A percentile compares a stretch with the other conserved stretches of the same genome.
These are phyloP conservation scores for Dicroscelio sp. DNA, from an alignment of 2,888 invertebrate species.

Conservation along the genomic window DNA sequence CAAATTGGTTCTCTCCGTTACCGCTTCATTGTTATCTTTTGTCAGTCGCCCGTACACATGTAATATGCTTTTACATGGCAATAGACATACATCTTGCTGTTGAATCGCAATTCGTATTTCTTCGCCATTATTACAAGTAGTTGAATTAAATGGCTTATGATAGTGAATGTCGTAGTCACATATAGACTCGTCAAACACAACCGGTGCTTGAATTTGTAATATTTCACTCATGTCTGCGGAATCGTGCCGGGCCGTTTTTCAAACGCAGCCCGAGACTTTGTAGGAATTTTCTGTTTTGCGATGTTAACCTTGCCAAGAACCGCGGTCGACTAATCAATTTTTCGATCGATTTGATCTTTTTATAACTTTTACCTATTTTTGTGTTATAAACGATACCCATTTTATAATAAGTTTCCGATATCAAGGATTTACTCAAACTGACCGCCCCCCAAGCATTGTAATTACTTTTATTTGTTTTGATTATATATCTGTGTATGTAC, in stretches of 20 bases:
- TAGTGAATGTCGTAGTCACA: slow-evolving; percentile 6
- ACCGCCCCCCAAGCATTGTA: too few relatives aligned
- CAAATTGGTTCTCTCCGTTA: slow-evolving; percentile 42
- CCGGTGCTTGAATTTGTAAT: slow-evolving; percentile 4
- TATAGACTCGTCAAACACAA: slow-evolving; percentile 54
- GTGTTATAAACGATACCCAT: slow-evolving; percentile 64
- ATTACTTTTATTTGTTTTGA: too few relatives aligned
- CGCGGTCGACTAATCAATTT: slow-evolving; percentile 29
- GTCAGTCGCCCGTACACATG: not conserved
- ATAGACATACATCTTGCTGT: slow-evolving; percentile 8
- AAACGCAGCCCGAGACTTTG: slow-evolving; percentile 63
- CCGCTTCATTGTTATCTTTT: slow-evolving; percentile 16
- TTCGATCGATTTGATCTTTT: not conserved
- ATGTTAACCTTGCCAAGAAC: slow-evolving; percentile 58
- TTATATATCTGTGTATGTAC: too few relatives aligned
- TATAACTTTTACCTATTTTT: slow-evolving; percentile 43
- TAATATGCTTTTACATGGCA: slow-evolving; percentile 12
- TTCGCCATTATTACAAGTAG: slow-evolving; percentile 7
- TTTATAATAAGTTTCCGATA: too few relatives aligned
- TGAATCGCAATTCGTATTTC: slow-evolving; percentile 22
- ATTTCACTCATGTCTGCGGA: not conserved
- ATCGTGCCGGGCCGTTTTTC: too few relatives aligned
- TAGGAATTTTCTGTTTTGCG: slow-evolving; percentile 66
- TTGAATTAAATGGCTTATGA: slow-evolving; percentile 5
- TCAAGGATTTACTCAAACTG: too few relatives aligned